Percentiles rank a stretch among this genome's conserved stretches.
These are phyloP conservation scores for Protobothrops mucrosquamatus DNA, from an alignment of 2,113 vertebrate species.

Conservation along the genomic window DNA sequence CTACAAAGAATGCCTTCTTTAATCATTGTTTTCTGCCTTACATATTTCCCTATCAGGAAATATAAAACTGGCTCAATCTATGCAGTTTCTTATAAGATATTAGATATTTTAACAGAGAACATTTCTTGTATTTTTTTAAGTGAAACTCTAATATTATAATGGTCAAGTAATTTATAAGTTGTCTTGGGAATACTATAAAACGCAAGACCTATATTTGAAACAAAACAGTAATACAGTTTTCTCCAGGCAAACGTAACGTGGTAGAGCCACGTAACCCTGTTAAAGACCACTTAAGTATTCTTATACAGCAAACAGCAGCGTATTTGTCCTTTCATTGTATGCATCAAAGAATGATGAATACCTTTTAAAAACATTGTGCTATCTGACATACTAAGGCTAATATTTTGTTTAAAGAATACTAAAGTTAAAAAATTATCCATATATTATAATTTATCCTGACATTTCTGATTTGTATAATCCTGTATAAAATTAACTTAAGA, in stretches of 20 bases:
- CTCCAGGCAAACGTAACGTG: neutral
- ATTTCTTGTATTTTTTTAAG: neutral
- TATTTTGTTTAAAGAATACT: neutral
- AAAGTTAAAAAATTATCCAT: neutral
- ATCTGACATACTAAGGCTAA: neutral
- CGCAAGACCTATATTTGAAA: neutral
- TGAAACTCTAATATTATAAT: neutral
- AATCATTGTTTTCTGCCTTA: too few species aligned
- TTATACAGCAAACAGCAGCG: neutral
- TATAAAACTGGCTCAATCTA: too few species aligned
- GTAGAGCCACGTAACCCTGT: neutral
- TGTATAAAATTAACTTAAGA: neutral
- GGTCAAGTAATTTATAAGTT: neutral
- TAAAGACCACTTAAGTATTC: neutral
- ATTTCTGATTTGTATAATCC: neutral
- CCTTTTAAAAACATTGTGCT: neutral
- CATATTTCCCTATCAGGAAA: too few species aligned
- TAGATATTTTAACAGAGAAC: neutral
- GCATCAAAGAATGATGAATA: neutral
- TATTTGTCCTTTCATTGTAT: neutral
- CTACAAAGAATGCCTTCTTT: too few species aligned
- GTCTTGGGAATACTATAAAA: neutral
- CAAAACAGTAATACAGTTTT: neutral
- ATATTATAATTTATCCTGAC: neutral
- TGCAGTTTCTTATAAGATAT: neutral